These are phyloP conservation scores for Leucopsar rothschildi DNA, from an alignment of 2,113 vertebrate species.

Conservation along the genomic window DNA sequence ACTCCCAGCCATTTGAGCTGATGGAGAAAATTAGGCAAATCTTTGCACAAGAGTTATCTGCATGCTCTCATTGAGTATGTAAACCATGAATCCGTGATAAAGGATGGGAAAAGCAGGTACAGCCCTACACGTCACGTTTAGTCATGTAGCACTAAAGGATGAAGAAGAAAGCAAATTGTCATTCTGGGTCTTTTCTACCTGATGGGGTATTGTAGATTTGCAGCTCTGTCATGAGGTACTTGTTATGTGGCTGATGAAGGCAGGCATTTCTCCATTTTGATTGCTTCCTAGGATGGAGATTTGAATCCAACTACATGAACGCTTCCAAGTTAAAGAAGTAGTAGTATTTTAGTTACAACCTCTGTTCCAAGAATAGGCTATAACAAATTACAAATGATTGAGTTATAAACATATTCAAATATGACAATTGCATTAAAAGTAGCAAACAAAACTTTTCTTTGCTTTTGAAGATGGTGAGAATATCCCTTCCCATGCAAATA, in stretches of 20 bases:
- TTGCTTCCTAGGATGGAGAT: neutral
- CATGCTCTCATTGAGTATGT: neutral
- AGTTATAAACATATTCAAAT: neutral
- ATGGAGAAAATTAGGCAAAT: neutral
- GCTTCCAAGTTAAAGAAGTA: neutral
- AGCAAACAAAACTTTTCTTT: neutral
- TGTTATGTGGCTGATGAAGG: neutral
- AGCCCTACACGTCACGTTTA: rapidly evolving
- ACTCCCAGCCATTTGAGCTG: neutral
- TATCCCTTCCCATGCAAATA: neutral
- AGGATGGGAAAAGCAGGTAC: neutral
- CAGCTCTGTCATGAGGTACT: neutral
- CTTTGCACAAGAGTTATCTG: neutral
- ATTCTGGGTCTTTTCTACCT: neutral
- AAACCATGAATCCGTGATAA: neutral
- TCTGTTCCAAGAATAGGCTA: neutral
- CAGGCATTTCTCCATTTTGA: neutral
- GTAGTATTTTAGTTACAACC: neutral
- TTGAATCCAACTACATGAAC: neutral
- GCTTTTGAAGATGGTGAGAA: neutral
- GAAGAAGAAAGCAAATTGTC: neutral
- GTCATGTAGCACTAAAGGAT: neutral
- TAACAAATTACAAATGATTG: neutral
- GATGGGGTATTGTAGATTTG: neutral
- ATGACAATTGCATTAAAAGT: neutral